These are phyloP conservation scores for Sitodiplosis mosellana DNA, from an alignment of 1,140 invertebrate genomes.

Conservation along the genomic window DNA sequence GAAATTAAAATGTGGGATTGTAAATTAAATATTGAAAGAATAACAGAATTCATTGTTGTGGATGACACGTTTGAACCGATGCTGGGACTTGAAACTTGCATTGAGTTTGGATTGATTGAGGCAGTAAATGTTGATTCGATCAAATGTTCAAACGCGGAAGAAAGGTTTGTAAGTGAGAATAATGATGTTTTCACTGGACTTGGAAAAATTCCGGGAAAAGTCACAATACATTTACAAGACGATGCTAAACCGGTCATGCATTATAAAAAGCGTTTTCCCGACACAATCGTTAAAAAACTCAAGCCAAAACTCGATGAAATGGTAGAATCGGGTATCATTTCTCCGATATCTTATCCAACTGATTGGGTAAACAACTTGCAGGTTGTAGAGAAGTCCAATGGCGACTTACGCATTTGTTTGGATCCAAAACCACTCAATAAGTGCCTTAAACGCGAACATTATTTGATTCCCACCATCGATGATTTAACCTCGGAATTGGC, in stretches of 20 bases:
- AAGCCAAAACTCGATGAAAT: background rate
- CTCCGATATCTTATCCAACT: constrained; percentile 1
- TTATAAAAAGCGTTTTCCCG: constrained; percentile 1
- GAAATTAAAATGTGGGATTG: background rate
- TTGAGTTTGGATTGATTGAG: background rate
- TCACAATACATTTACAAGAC: background rate
- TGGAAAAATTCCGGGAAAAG: background rate
- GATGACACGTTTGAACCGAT: background rate
- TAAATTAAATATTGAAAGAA: background rate
- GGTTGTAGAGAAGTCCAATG: constrained; percentile 8
- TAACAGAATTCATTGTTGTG: background rate
- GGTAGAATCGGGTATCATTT: constrained; percentile 2
- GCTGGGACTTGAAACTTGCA: background rate
- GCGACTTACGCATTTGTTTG: constrained; percentile 7
- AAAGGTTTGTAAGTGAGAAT: background rate
- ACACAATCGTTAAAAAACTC: background rate
- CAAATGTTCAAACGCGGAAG: background rate
- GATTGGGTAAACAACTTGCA: constrained; percentile 4
- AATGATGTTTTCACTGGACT: background rate
- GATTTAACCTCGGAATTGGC: constrained; percentile 4
- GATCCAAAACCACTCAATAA: constrained; percentile 7
- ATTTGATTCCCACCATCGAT: constrained; percentile 10
- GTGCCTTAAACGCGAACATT: constrained; percentile 7
- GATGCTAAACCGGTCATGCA: constrained; percentile 1
- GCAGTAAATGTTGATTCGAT: background rate